These are phyloP conservation scores for Battus philenor DNA, from an alignment of 1,140 invertebrate genomes.

Conservation along the genomic window DNA sequence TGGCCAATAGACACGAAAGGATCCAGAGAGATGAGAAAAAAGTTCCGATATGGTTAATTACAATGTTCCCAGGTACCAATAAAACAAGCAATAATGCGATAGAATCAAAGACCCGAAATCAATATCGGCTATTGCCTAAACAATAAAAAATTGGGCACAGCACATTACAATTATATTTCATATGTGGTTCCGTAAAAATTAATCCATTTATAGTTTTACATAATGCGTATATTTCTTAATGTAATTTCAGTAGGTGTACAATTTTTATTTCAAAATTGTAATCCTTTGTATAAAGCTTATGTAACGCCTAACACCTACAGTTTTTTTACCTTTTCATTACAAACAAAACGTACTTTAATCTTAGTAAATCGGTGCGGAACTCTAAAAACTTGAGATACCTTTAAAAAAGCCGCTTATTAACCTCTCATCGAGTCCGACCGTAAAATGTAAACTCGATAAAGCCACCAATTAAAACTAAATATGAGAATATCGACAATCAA, in stretches of 20 bases:
- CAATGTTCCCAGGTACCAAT: constrained; percentile 71
- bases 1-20: constrained; percentile 68
- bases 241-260: no score
- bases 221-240: no score
- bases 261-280: neutral
- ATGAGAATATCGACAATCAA: constrained; percentile 74
- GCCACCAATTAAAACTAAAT: constrained; percentile 76
- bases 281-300: neutral
- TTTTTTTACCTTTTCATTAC: constrained; percentile 1
- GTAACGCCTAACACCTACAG: neutral
- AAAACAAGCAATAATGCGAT: constrained; percentile 73
- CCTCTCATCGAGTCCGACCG: constrained; percentile 73
- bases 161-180: constrained; percentile 63
- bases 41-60: constrained; percentile 70
- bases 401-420: constrained; percentile 75
- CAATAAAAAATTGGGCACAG: constrained; percentile 74
- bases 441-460: constrained; percentile 76
- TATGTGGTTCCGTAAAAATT: constrained; percentile 66
- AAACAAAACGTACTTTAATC: constrained; percentile 7
- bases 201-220: no score
- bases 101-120: constrained; percentile 74
- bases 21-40: constrained; percentile 67
- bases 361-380: constrained; percentile 34
- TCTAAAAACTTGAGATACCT: constrained; percentile 69
- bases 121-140: constrained; percentile 72